A percentile compares a stretch with the other conserved stretches of the same genome.
phyloP scores from a whole-genome alignment of 37 sponge, comb jelly and placozoan species.

The Crambe crambe region DNA sequence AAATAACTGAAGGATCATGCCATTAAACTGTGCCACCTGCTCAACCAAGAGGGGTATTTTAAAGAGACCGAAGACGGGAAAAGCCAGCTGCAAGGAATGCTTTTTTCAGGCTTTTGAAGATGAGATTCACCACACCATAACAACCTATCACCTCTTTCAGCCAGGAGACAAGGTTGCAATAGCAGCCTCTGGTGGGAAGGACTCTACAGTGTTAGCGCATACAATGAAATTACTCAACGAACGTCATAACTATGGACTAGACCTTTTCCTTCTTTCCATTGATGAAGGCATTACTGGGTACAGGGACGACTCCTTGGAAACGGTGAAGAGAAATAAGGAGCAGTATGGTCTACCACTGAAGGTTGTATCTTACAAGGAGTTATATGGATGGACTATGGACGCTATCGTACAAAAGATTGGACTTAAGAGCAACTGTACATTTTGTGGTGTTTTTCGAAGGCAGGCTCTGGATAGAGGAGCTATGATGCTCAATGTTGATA shows the following conservation, averaged over 20 bases:
- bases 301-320: conserved; percentile 96
- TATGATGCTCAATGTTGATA: conserved; percentile 79
- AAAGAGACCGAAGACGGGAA: conserved; percentile 96
- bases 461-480: conserved; percentile 98
- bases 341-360: conserved; percentile 91
- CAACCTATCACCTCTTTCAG: conserved; percentile 66
- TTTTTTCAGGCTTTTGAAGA: conserved; percentile 86
- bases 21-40: conserved; percentile 73
- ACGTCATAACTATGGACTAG: conserved; percentile 87
- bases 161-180: conserved; percentile 90
- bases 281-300: conserved; percentile 99
- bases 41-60: conserved; percentile 60
- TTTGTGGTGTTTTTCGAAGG: conserved; percentile 98
- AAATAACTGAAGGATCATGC: conserved; percentile 24
- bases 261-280: conserved; percentile 84
- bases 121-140: conserved; percentile 92
- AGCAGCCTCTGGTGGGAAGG: conserved; percentile 96
- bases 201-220: conserved; percentile 97
- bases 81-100: conserved; percentile 85
- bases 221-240: conserved; percentile 93
- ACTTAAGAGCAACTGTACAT: conserved; percentile 96
- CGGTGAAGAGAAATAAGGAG: conserved; percentile 87
- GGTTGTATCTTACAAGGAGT: conserved; percentile 92
- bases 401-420: conserved; percentile 94
- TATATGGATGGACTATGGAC: conserved; percentile 99